Base-by-base conservation (phyloP, 2,888 invertebrate genomes). In the Stramonita haemastoma region DNA sequence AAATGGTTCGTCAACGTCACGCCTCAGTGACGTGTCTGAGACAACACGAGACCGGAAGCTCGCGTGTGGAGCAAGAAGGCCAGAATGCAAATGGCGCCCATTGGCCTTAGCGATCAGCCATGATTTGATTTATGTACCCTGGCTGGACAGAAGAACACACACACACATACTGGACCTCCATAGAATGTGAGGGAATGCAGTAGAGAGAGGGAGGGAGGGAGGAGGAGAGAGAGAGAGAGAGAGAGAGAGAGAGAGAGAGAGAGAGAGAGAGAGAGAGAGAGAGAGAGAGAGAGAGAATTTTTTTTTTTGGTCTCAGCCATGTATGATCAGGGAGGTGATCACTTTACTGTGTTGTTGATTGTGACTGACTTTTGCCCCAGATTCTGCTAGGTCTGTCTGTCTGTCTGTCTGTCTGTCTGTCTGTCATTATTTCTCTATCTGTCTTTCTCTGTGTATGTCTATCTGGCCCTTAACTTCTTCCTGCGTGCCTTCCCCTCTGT, bases 1-100 rank as follows among this genome's bases (percentile, higher is more conserved):
- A 85, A 85, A 85, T 85, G 85, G 85, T 60, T 85, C 56, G 85
- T 85, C 85, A 85, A 85, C 85, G 85, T 85, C 60, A 85, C 85
- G 85, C 85, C 57, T 32, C 60, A 85, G 85, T 60, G 85, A 85
- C 85, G 60, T 85, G 56, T 85, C 85, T 60, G 85, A 56, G 60
- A 32, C 85, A 85, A 85, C 85, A 57, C 56, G 85, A 56, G 32
- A 56, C 29, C 85, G 85, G 85, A 85, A 85, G 85, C 85, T 85
- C 19, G 85, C 85, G 85, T 85, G 85, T 22, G 5, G 85, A 32
- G 60, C 11, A 1, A 8, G 60, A 17, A 5, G 2, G 85, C 46
- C 57, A 32, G 85, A 85, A 85, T 85, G 85, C 85, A 85, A 85
- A 85, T 85, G 85, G 8, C 56, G 56, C 32, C 81, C 32, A 57